A percentile compares a stretch with the other conserved stretches of the same genome.
phyloP scores from a whole-genome alignment of 2,113 vertebrate genomes.

The Chrysemys picta region DNA sequence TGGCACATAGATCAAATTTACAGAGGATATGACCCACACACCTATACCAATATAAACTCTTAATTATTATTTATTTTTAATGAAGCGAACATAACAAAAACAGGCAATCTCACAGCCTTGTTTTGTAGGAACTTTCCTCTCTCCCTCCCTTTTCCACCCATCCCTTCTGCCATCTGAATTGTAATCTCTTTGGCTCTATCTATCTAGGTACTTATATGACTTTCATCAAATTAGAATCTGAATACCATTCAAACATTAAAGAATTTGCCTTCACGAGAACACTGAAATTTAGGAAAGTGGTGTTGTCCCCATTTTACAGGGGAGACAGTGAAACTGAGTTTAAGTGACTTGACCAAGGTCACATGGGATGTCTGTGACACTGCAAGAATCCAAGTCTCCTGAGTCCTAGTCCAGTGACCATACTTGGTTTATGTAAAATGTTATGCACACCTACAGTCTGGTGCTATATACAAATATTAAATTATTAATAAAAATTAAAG shows the following conservation, averaged over 20 bases:
- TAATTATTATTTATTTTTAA: neutral
- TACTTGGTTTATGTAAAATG: no score
- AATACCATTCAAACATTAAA: neutral
- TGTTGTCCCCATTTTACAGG: neutral
- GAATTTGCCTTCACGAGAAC: neutral
- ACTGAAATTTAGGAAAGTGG: neutral
- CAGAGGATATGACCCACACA: neutral
- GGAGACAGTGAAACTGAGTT: neutral
- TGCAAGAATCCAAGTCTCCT: neutral
- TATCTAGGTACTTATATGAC: neutral
- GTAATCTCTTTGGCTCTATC: neutral
- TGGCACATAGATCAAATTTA: neutral
- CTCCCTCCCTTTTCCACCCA: neutral
- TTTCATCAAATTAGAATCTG: neutral
- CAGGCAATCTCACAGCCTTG: neutral
- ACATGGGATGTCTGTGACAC: neutral
- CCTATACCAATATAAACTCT: neutral
- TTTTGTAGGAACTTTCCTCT: neutral
- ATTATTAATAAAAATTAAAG: neutral
- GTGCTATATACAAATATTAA: neutral
- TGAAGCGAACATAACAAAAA: neutral
- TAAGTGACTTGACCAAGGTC: neutral
- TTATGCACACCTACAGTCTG: neutral
- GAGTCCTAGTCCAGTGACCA: no score
- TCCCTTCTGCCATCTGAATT: neutral